These are phyloP conservation scores for Pygoscelis antarcticus DNA, from an alignment of 2,113 vertebrate genomes.

Conservation along the genomic window DNA sequence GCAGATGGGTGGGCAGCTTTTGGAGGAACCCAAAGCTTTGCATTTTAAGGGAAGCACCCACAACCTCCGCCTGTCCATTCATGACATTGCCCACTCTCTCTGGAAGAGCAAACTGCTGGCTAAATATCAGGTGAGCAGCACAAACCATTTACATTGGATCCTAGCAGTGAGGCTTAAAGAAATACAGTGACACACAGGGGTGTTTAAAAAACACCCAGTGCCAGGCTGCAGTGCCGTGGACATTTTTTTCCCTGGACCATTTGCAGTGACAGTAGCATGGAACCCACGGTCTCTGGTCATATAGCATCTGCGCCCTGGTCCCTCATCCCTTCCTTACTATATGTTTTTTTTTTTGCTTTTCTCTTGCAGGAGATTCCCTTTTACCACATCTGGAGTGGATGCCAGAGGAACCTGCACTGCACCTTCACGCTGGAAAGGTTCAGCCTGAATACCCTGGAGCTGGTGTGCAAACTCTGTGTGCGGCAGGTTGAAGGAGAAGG, in stretches of 20 bases:
- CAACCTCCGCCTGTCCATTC: constrained; percentile 92
- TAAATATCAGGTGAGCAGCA: constrained; percentile 89
- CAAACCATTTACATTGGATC: background rate
- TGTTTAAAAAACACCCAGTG: background rate
- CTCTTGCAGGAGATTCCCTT: constrained; percentile 89
- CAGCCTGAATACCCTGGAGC: constrained; percentile 83
- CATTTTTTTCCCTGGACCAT: background rate
- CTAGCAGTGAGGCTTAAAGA: background rate
- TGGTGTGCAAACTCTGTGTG: constrained; percentile 93
- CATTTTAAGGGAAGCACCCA: constrained; percentile 95
- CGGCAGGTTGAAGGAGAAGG: constrained; percentile 94
- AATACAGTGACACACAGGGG: background rate
- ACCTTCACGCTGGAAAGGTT: constrained; percentile 92
- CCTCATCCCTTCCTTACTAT: background rate
- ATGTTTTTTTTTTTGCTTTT: background rate
- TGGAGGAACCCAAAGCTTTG: constrained; percentile 93
- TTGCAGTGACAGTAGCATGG: background rate
- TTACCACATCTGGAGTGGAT: constrained; percentile 91
- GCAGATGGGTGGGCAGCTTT: constrained; percentile 92
- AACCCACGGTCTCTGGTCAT: background rate
- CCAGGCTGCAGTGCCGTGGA: background rate
- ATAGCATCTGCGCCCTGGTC: fast-evolving
- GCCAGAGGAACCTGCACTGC: constrained; percentile 90
- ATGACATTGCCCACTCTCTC: constrained; percentile 87
- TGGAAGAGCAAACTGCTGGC: constrained; percentile 96